These are phyloP conservation scores for Poicephalus meyeri DNA, from an alignment of 2,113 vertebrate species.

Conservation along the genomic window DNA sequence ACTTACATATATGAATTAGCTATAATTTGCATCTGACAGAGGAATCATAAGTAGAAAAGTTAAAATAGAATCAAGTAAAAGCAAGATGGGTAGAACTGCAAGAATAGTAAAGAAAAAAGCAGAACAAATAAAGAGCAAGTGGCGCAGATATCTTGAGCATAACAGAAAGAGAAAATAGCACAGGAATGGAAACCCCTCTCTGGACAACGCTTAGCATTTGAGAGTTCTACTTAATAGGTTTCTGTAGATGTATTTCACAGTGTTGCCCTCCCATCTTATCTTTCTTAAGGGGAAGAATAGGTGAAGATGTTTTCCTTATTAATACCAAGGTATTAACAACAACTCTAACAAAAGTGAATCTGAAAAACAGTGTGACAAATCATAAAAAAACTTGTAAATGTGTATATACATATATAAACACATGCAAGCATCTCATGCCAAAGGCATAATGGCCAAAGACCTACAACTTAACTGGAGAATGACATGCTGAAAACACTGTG, in stretches of 20 bases:
- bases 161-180: background rate
- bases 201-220: background rate
- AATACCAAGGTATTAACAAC: background rate
- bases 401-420: background rate
- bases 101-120: background rate
- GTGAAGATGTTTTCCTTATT: background rate
- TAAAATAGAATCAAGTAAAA: background rate
- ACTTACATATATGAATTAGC: background rate
- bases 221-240: background rate
- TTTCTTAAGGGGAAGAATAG: background rate
- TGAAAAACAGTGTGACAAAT: background rate
- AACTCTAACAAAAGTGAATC: background rate
- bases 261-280: background rate
- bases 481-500: background rate
- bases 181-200: background rate
- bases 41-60: background rate
- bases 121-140: background rate
- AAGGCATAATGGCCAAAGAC: accelerated
- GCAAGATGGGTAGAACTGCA: background rate
- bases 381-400: too few species aligned
- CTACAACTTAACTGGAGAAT: background rate
- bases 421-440: background rate
- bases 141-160: background rate
- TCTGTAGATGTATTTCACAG: background rate
- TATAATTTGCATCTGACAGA: background rate